Percentiles rank a stretch among this genome's conserved stretches.
Evolutionary conservation across 1,140 invertebrate species (phyloP).

Genomic region (Drusus annulatus): DNA sequence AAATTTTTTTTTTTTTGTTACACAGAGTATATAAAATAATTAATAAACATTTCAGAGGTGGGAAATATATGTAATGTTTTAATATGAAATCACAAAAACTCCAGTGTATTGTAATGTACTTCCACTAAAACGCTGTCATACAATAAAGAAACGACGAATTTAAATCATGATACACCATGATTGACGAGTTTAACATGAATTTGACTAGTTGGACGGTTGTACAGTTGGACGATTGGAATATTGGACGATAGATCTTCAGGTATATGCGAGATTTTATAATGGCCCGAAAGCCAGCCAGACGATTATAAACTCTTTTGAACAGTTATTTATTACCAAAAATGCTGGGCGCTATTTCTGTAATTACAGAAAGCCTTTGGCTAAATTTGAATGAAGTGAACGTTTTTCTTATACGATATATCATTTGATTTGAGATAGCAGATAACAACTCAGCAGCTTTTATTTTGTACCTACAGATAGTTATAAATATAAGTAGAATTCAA

Average conservation of each 20-base stretch:
- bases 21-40: too few species aligned
- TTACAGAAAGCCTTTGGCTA: slow-evolving; percentile 43
- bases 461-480: not conserved
- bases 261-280: not conserved
- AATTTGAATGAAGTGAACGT: slow-evolving; percentile 35
- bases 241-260: not conserved
- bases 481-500: slow-evolving; percentile 12
- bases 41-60: too few species aligned
- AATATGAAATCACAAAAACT: too few species aligned
- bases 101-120: too few species aligned
- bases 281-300: slow-evolving; percentile 15
- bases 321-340: slow-evolving; percentile 33
- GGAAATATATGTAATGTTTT: too few species aligned
- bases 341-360: slow-evolving; percentile 37
- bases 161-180: not conserved
- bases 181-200: too few species aligned
- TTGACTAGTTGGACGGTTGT: not conserved
- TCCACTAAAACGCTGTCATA: too few species aligned
- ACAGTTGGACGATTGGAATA: too few species aligned
- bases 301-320: slow-evolving; percentile 35
- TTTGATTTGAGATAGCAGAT: slow-evolving; percentile 36
- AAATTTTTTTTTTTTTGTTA: too few species aligned
- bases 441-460: slow-evolving; percentile 16
- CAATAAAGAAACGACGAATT: not conserved
- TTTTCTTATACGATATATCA: slow-evolving; percentile 40